Conservation (phyloP, 2,888 invertebrate species). For the Mayetiola destructor region DNA sequence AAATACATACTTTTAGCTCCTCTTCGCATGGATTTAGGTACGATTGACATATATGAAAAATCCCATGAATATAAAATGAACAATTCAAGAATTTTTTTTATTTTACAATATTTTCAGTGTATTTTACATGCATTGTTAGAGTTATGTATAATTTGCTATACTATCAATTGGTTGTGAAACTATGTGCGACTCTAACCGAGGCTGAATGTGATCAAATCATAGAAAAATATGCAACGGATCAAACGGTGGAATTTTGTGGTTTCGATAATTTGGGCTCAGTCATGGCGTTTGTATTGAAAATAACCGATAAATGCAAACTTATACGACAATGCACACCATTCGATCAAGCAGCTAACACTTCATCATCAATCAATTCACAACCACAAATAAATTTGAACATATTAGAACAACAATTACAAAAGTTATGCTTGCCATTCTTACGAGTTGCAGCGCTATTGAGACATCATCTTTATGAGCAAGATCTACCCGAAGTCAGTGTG, state of each 20-base stretch:
- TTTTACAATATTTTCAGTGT: slow-evolving; percentile 40
- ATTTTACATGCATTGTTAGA: slow-evolving; percentile 76
- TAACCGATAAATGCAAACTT: slow-evolving; percentile 29
- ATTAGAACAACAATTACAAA: slow-evolving; percentile 48
- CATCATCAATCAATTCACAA: background rate
- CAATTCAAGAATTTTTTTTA: background rate
- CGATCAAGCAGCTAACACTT: slow-evolving; percentile 18
- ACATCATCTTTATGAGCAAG: slow-evolving; percentile 66
- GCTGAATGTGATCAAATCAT: slow-evolving; percentile 44
- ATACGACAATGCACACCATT: slow-evolving; percentile 22
- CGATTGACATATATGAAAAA: slow-evolving; percentile 26
- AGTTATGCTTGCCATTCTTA: slow-evolving; percentile 68
- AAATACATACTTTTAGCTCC: slow-evolving; percentile 79
- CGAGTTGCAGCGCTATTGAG: slow-evolving; percentile 69
- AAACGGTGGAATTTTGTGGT: slow-evolving; percentile 17
- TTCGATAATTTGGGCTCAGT: slow-evolving; percentile 28
- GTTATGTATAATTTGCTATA: slow-evolving; percentile 78
- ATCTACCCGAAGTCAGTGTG: slow-evolving; percentile 50
- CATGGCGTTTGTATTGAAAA: slow-evolving; percentile 31
- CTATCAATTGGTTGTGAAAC: slow-evolving; percentile 74
- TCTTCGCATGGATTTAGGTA: slow-evolving; percentile 72
- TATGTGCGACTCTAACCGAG: slow-evolving; percentile 53
- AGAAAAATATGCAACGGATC: slow-evolving; percentile 23
- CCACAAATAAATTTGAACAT: slow-evolving; percentile 24
- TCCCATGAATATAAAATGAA: background rate